A percentile compares a stretch with the other conserved stretches of the same genome.
These are phyloP conservation scores for Volucella inflata DNA, from an alignment of 2,888 invertebrate species.

Conservation along the genomic window DNA sequence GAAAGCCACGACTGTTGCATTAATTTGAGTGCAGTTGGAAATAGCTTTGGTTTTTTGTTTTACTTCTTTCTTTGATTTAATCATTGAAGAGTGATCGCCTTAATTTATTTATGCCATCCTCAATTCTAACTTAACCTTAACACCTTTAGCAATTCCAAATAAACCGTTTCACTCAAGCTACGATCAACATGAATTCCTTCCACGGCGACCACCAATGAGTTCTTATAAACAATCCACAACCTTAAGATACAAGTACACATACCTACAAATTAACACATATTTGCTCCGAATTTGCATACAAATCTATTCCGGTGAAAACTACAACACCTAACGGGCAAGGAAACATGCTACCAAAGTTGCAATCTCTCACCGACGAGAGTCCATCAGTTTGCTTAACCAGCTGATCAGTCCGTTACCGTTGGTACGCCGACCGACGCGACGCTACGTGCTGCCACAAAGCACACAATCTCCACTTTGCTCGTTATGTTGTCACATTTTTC, in stretches of 20 bases:
- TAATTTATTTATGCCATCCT: conserved; percentile 10
- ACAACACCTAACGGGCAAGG: conserved; percentile 53
- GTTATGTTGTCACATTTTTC: conserved; percentile 73
- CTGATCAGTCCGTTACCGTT: conserved; percentile 37
- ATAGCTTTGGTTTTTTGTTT: no score
- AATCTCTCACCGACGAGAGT: conserved; percentile 46
- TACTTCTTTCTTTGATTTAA: no score
- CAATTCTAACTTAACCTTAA: conserved; percentile 26
- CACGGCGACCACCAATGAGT: conserved; percentile 28
- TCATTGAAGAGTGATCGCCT: not conserved
- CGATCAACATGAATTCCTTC: conserved; percentile 36
- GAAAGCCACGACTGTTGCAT: no score
- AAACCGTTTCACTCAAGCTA: conserved; percentile 30
- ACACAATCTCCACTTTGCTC: conserved; percentile 51
- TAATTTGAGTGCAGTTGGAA: no score
- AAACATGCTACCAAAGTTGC: conserved; percentile 53
- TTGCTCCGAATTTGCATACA: conserved; percentile 66
- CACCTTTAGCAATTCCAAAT: conserved; percentile 38
- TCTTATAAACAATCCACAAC: conserved; percentile 21
- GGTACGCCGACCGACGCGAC: conserved; percentile 26
- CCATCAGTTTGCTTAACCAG: conserved; percentile 57
- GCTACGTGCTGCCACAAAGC: conserved; percentile 45
- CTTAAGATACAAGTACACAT: not conserved
- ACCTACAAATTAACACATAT: conserved; percentile 20
- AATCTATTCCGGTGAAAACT: conserved; percentile 69